A percentile compares a stretch with the other conserved stretches of the same genome.
These are phyloP conservation scores for Falco biarmicus DNA, from an alignment of 2,797 vertebrate genomes.

Conservation along the genomic window DNA sequence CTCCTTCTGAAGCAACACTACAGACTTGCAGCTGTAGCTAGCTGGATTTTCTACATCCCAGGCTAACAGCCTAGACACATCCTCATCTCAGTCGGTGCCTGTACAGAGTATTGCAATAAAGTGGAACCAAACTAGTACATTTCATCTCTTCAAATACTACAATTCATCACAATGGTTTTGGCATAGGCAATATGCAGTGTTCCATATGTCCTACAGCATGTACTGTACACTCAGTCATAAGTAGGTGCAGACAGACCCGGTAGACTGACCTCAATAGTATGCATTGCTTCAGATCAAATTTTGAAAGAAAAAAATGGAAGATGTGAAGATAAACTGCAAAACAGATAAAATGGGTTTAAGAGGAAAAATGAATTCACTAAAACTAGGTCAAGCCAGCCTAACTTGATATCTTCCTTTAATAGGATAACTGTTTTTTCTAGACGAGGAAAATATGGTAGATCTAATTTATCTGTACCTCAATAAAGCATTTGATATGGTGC, in stretches of 20 bases:
- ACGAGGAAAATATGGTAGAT: neutral
- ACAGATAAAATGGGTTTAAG: neutral
- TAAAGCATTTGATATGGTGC: neutral
- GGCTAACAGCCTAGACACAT: neutral
- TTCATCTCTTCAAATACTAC: neutral
- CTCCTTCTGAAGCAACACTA: neutral
- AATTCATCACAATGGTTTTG: neutral
- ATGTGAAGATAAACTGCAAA: neutral
- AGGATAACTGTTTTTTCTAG: neutral
- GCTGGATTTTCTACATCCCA: neutral
- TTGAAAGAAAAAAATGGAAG: neutral
- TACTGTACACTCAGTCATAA: neutral
- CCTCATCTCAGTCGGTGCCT: neutral
- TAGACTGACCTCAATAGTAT: neutral
- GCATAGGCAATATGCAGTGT: neutral
- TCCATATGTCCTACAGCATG: neutral
- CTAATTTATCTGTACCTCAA: neutral
- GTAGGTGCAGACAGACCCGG: neutral
- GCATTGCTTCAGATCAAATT: neutral
- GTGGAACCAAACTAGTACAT: neutral
- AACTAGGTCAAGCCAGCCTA: neutral
- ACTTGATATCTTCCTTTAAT: neutral
- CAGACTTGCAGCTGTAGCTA: neutral
- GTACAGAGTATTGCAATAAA: neutral
- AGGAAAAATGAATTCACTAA: neutral